phyloP scores from a whole-genome alignment of 2,888 invertebrate genomes.

The Prosapia bicincta region DNA sequence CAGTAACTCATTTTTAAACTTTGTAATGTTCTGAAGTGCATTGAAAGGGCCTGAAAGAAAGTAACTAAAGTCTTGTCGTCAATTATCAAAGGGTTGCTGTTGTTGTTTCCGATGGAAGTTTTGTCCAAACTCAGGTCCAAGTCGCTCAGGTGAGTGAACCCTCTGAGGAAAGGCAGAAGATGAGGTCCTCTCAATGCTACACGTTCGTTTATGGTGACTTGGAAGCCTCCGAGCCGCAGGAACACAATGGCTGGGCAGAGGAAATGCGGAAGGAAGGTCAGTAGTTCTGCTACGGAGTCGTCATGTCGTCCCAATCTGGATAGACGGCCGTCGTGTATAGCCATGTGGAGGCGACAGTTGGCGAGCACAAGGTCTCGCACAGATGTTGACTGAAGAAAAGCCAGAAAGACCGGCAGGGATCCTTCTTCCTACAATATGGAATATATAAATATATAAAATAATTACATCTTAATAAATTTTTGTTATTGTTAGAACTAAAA shows the following conservation, averaged over 20 bases:
- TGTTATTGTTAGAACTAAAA: too few species aligned
- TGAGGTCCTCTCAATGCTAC: constrained; percentile 50
- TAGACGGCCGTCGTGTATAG: constrained; percentile 48
- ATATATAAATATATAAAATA: too few species aligned
- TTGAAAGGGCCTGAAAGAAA: constrained; percentile 49
- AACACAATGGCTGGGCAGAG: constrained; percentile 50
- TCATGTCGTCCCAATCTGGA: constrained; percentile 46
- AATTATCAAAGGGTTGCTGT: constrained; percentile 46
- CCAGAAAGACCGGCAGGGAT: constrained; percentile 50
- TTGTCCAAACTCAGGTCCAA: constrained; percentile 51
- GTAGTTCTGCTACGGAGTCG: constrained; percentile 46
- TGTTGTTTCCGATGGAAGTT: constrained; percentile 45
- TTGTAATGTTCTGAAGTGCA: constrained; percentile 48
- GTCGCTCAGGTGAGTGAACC: constrained; percentile 51
- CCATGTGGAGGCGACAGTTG: constrained; percentile 52
- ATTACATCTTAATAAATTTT: too few species aligned
- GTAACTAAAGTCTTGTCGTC: constrained; percentile 50
- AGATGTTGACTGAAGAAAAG: constrained; percentile 50
- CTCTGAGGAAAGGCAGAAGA: constrained; percentile 49
- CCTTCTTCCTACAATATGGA: constrained; percentile 48
- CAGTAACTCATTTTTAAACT: constrained; percentile 47
- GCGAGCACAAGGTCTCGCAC: constrained; percentile 53
- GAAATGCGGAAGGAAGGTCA: constrained; percentile 47
- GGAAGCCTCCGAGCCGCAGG: constrained; percentile 50
- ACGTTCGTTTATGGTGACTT: constrained; percentile 50